Evolutionary conservation across 2,113 vertebrate species (phyloP).

Genomic region (Antechinus stuartii): DNA sequence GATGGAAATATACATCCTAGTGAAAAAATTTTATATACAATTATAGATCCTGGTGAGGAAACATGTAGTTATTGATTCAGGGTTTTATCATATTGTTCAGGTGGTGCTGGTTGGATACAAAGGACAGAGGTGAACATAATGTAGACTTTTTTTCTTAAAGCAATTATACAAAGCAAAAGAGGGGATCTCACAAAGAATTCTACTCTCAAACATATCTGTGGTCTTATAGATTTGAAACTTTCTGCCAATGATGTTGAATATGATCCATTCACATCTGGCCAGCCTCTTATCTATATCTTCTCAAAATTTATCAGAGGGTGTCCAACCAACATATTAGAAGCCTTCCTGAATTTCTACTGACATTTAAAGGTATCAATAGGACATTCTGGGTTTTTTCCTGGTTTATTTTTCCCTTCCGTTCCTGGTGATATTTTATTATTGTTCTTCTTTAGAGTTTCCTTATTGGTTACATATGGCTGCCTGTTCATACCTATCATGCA

Average conservation of each 20-base stretch:
- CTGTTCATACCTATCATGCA: neutral
- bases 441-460: neutral
- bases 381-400: neutral
- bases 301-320: neutral
- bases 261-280: neutral
- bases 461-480: neutral
- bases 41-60: neutral
- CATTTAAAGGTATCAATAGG: neutral
- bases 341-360: neutral
- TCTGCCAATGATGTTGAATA: neutral
- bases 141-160: neutral
- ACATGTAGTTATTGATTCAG: neutral
- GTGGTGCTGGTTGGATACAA: neutral
- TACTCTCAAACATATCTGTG: neutral
- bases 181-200: neutral
- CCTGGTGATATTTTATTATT: neutral
- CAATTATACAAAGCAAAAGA: neutral
- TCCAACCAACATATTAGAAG: neutral
- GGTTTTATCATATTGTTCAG: neutral
- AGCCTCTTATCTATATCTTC: neutral
- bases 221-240: neutral
- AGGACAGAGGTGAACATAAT: neutral
- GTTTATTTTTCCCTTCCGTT: neutral
- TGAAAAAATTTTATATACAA: neutral
- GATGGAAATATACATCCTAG: neutral